A percentile compares a stretch with the other conserved stretches of the same genome.
phyloP scores from a whole-genome alignment of 2,113 vertebrate genomes.

The Todiramphus saurophagus region DNA sequence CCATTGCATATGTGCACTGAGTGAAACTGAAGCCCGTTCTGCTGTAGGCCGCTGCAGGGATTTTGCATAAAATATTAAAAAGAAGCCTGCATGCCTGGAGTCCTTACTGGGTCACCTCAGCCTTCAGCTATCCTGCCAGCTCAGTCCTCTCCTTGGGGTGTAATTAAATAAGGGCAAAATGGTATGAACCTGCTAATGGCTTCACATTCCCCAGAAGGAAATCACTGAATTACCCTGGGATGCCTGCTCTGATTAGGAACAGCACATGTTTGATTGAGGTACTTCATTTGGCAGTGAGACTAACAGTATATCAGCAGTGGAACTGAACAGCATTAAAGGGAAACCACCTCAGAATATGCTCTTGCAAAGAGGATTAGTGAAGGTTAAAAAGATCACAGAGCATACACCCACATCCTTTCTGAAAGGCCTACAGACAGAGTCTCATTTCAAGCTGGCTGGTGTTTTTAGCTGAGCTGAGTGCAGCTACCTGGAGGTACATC shows the following conservation, averaged over 20 bases:
- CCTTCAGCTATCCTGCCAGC: slow-evolving; percentile 3
- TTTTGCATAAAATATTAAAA: slow-evolving; percentile 31
- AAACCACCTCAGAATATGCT: neutral
- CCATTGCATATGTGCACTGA: neutral
- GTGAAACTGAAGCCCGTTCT: neutral
- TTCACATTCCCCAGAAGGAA: neutral
- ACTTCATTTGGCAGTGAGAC: slow-evolving; percentile 26
- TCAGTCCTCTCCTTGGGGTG: slow-evolving; percentile 27
- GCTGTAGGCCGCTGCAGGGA: neutral
- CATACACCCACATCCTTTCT: neutral
- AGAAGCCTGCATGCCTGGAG: slow-evolving; percentile 11
- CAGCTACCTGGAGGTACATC: neutral
- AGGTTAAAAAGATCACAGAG: neutral
- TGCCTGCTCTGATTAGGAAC: slow-evolving; percentile 40
- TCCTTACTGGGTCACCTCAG: slow-evolving; percentile 43
- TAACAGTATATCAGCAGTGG: neutral
- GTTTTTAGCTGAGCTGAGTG: neutral
- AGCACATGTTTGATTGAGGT: slow-evolving; percentile 46
- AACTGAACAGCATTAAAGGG: neutral
- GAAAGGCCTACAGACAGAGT: neutral
- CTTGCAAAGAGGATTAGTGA: neutral
- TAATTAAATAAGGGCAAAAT: slow-evolving; percentile 50
- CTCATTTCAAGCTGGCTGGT: neutral
- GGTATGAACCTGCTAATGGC: slow-evolving; percentile 4
- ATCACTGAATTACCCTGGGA: slow-evolving; percentile 17